These are phyloP conservation scores for Fabriciana adippe DNA, from an alignment of 2,888 invertebrate genomes.

Conservation along the genomic window DNA sequence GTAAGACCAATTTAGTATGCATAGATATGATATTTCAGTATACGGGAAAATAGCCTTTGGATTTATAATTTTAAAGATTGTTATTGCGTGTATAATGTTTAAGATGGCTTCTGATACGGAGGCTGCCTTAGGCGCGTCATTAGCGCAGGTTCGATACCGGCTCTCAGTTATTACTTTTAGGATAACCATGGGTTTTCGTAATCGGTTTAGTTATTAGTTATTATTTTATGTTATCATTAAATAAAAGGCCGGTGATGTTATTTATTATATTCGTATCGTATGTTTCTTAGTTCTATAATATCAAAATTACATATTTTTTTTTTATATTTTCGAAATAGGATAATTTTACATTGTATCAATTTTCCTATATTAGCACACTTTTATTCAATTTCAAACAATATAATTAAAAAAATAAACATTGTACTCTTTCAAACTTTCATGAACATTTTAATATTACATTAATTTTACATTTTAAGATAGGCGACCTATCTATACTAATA, in stretches of 20 bases:
- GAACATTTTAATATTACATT: too few species aligned
- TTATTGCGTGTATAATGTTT: conserved; percentile 31
- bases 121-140: conserved; percentile 67
- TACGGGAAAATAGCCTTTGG: conserved; percentile 34
- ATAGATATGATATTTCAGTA: conserved; percentile 15
- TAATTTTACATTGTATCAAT: too few species aligned
- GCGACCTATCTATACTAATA: too few species aligned
- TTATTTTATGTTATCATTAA: conserved; percentile 1
- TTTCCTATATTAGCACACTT: too few species aligned
- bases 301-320: too few species aligned
- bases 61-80: conserved; percentile 22
- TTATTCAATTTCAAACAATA: too few species aligned
- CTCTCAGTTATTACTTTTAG: conserved; percentile 59
- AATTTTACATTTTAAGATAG: too few species aligned
- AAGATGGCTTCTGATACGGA: conserved; percentile 62
- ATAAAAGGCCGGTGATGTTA: not conserved
- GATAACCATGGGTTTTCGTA: conserved; percentile 47
- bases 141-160: conserved; percentile 64
- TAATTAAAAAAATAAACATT: too few species aligned
- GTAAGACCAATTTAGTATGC: conserved; percentile 34
- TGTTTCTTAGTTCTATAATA: not conserved
- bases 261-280: not conserved
- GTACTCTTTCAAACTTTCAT: too few species aligned
- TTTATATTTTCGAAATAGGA: too few species aligned
- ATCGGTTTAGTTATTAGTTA: conserved; percentile 27